phyloP scores from a whole-genome alignment of 2,113 vertebrate genomes.

The Pagrus major region DNA sequence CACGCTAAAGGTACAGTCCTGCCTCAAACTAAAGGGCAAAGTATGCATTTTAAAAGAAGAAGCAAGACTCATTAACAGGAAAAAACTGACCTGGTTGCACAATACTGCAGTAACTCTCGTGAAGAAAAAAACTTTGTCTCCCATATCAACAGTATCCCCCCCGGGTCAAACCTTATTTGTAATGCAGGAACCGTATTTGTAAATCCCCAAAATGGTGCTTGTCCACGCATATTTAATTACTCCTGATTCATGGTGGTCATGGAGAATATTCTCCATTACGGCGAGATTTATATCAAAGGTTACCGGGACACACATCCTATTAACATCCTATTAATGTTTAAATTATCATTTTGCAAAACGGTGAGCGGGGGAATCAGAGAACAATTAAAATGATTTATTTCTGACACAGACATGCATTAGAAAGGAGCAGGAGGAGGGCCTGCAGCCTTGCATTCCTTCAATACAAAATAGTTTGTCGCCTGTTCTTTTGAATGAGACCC shows the following conservation, averaged over 20 bases:
- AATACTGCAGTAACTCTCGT: slow-evolving; percentile 10
- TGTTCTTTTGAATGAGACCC: slow-evolving; percentile 64
- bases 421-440: slow-evolving; percentile 53
- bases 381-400: slow-evolving; percentile 84
- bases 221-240: slow-evolving; percentile 75
- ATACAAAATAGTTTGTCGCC: slow-evolving; percentile 74
- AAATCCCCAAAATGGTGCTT: slow-evolving; percentile 65
- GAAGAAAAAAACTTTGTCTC: slow-evolving; percentile 15
- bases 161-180: slow-evolving; percentile 57
- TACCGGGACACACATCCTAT: slow-evolving; percentile 80
- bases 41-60: slow-evolving; percentile 58
- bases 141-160: slow-evolving; percentile 24
- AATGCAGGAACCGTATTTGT: slow-evolving; percentile 45
- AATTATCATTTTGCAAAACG: slow-evolving; percentile 80
- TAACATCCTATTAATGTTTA: slow-evolving; percentile 83
- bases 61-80: slow-evolving; percentile 51
- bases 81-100: slow-evolving; percentile 29
- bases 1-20: slow-evolving; percentile 59
- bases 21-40: slow-evolving; percentile 71
- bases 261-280: slow-evolving; percentile 70
- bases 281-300: slow-evolving; percentile 85
- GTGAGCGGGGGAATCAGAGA: slow-evolving; percentile 71
- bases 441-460: slow-evolving; percentile 69
- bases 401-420: slow-evolving; percentile 66
- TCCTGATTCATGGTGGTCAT: slow-evolving; percentile 72